Base-by-base conservation (phyloP, 2,888 invertebrate genomes). In the Trachelus tabidus region DNA sequence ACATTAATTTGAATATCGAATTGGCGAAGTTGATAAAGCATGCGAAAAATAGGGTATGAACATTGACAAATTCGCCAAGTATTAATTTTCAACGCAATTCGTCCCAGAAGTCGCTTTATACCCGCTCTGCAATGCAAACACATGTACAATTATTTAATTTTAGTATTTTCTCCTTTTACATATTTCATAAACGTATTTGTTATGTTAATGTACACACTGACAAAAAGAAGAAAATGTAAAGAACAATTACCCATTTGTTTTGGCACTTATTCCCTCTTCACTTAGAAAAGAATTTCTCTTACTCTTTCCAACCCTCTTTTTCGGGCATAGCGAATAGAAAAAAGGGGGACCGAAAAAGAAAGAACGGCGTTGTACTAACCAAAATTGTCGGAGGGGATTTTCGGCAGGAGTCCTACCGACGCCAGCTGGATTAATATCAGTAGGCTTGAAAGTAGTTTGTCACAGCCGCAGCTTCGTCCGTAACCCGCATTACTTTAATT, bases 401-500 rank as follows among this genome's bases (percentile, higher is more conserved):
- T 40, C 12, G 15, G 40, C 40, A 15, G 40, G 15, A 23, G 40
- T 56, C 15, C 9, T 56, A 23, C 40, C 40, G 23, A 56, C 40
- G 40, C 40, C 40, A 15, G 15, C 23, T 23, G 40, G 40, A 56
- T 56, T 56, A 56, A 56, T 56, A 23, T 56, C 40, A 23, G 40
- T 56, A 56, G 40, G 40, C 40, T 23, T 35, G 23, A 15, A 68
- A 40, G 73, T 68, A 34, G 31, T 79, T 69, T 71, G 73, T 71
- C 78, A 79, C 40, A 68, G 73, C 68, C 76, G 35, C 73, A 30
- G 76, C 73, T 71, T 73, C 73, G 76, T 56, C 76, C 23, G 23
- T 23, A 56, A 56, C 56, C 56, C 11, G 73, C 76, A 76, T 76
- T 76, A 76, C 76, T 76, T 73, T 76, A 76, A 76, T 76, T 76